Base-by-base conservation (phyloP, 2,888 invertebrate species). In the Noctua janthe region DNA sequence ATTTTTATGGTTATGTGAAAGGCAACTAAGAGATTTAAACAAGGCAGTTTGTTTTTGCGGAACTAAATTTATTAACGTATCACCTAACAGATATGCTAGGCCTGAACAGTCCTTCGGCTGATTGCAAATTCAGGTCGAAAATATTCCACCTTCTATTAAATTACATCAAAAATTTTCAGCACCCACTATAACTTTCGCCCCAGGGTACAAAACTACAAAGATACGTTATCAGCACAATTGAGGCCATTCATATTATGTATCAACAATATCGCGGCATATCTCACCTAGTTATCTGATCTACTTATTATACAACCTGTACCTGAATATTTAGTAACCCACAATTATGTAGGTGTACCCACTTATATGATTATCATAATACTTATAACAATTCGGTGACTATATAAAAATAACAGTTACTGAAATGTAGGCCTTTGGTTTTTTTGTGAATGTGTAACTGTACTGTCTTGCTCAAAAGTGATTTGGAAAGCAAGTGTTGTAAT, bases 281-380 rank as follows among this genome's bases (percentile, higher is more conserved):
- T 87, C 85, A 85, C 88, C 87, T 84, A 87, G 78, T 72, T 87
- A 84, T 51, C 49, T 76, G 84, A 88, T 88, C 89, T 87, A 89
- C 82, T 85, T 89, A 83, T 89, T 89, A 88, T 88, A 81, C 87
- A 89, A 88, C 78, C 69, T 79, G 80, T 80, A 76, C 75, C 78
- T 66, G 70, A 81, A 81, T 71, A 79, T 89, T 89, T 87, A 70
- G 88, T 82, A 87, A 88, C 78, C 35, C 59, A 80, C 80, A 84
- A 87, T 85, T 87, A 88, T 82, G 83, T 78, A 77, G 80, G 77
- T 67, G 80, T 74, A 80, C 76, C 66, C 81, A 88, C 79, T 83
- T 88, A 78, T 80, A 76, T 75, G 64, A 80, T 84, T 84, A 83
- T 80, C 75, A 80, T 71, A 77, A 82, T 87, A 67, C n/a, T 71